Evolutionary conservation across 2,113 vertebrate genomes (phyloP), one percentile per base, ranked within the genome.

Genomic region (Lasiurus borealis): DNA sequence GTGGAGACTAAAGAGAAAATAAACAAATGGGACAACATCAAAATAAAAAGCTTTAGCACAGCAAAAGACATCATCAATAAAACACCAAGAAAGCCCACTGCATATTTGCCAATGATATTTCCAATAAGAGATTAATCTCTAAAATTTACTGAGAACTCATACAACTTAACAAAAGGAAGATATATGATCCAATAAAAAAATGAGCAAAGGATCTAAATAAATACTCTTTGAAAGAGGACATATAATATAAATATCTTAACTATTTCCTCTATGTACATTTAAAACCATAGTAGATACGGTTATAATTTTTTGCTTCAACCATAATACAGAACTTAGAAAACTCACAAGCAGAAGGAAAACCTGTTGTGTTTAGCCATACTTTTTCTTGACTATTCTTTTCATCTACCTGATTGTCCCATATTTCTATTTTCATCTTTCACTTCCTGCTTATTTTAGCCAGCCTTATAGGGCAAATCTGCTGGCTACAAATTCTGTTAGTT

Each of bases 301-400:
- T 83, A 40, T 76, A 31, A 21, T 31, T 94, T 96, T 96, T 94
- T 78, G 31, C 29, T 84, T 92, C 16, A 78, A 64, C n/a, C n/a
- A 18, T 86, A 77, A 72, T 85, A 62, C 29, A 29, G 64, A 54
- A 83, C 44, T 34, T 66, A 76, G 88, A 83, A 69, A 73, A 66
- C 52, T 72, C 6, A 29, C 0, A 0, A 77, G 31, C 34, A 78
- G 48, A 68, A 69, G n/a, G 11, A 90, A 86, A 82, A 25, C 69
- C 75, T 64, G 4, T 46, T n/a, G 13, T 44, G 15, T 68, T 8
- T 66, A 46, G 1, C 23, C 23, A 18, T 72, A 44, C 6, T 64
- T 76, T 76, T 76, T 50, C 15, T n/a, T 59, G 14, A 19, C 0
- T 2, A 34, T 11, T 52, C 54, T 8, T 16, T 66, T 78, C 50